Conservation (phyloP, 1,140 invertebrate species). For the Heliconius himera region DNA sequence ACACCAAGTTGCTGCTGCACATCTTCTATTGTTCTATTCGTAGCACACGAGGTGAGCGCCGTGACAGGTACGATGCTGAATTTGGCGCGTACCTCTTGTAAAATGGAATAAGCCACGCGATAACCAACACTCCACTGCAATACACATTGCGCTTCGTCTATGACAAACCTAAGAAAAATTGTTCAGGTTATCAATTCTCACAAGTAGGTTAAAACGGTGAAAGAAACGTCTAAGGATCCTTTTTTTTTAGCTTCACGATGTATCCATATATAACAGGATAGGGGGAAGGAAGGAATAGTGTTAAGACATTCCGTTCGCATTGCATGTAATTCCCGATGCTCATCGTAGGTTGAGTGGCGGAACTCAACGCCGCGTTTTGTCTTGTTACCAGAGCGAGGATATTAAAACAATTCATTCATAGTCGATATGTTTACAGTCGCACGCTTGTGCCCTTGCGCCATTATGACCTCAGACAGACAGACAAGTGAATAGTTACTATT, state of each 20-base stretch:
- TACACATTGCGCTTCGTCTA: not conserved
- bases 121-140: not conserved
- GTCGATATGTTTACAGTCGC: too few species aligned
- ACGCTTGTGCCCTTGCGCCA: too few species aligned
- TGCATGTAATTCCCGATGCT: too few species aligned
- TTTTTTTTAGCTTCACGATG: not conserved
- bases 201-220: too few species aligned
- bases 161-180: not conserved
- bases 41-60: not conserved
- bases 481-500: too few species aligned
- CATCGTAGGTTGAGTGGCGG: not conserved
- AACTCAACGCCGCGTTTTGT: too few species aligned
- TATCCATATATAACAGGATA: not conserved
- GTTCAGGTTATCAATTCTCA: too few species aligned
- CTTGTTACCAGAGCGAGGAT: too few species aligned
- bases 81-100: not conserved
- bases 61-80: not conserved
- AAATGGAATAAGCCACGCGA: not conserved
- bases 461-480: too few species aligned
- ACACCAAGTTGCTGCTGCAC: not conserved
- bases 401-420: too few species aligned
- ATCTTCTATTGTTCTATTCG: not conserved
- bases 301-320: not conserved
- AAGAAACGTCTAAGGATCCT: not conserved
- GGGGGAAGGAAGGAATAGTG: not conserved